Evolutionary conservation across 2,888 invertebrate genomes (phyloP), one percentile per base, ranked within the genome.

Genomic region (Scaeva pyrastri): DNA sequence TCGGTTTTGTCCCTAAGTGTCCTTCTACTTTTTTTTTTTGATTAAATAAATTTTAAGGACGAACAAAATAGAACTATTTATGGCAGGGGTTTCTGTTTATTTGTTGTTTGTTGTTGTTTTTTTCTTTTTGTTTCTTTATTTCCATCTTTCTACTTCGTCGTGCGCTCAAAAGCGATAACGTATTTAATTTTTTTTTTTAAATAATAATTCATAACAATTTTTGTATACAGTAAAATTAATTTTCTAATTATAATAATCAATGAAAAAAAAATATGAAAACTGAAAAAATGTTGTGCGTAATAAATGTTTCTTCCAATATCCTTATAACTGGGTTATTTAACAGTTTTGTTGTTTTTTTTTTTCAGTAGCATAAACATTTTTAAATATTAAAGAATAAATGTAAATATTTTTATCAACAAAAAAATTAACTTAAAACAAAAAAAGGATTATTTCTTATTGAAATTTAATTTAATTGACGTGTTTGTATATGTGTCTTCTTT

Each of bases 401-500:
- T 77, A 60, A 66, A 70, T 70, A 76, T 73, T 45, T 68, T 23
- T 56, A 71, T 48, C 58, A 66, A 50, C 79, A 50, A 48, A 56
- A 60, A 68, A 72, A 66, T 41, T 19, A 75, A 43, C 36, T 70
- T 39, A 58, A 55, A 64, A 19, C 8, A 45, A 26, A 82, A 72
- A 76, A 56, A 68, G 85, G 76, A 70, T 77, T 73, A 21, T 77
- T 77, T 81, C 43, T 73, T 31, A 81, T 64, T 81, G 36, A 77
- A 85, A 85, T 70, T 76, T 73, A 85, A 71, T 82, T 86, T 86
- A 86, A 88, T 84, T 88, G 88, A 87, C 88, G 87, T 85, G 82
- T 83, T 87, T 88, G 87, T 89, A 88, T 88, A 90, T 91, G 84
- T 88, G 85, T 88, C 88, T 89, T 90, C 91, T 92, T 92, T 91